A percentile compares a stretch with the other conserved stretches of the same genome.
Conservation (phyloP, 2,888 invertebrate genomes). For the Polymixis lichenea region DNA sequence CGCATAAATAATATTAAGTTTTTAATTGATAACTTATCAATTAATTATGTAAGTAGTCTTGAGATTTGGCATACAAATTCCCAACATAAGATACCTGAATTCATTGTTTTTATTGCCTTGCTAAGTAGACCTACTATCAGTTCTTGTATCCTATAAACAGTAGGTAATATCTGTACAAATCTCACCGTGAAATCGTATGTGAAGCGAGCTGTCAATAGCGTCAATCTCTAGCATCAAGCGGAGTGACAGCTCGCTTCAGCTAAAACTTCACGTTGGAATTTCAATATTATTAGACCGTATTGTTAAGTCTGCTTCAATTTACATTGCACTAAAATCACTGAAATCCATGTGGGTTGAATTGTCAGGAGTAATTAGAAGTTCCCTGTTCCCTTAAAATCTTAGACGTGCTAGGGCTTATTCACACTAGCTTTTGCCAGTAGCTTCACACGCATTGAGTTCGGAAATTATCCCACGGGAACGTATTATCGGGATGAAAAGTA, state of each 20-base stretch:
- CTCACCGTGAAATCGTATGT: too few relatives aligned
- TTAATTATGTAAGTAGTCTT: not conserved
- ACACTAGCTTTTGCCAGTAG: not conserved
- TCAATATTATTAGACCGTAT: too few relatives aligned
- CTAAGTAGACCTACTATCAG: not conserved
- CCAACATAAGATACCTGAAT: not conserved
- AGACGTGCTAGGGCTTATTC: not conserved
- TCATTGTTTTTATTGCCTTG: not conserved
- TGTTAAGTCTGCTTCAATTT: not conserved
- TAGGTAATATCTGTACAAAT: not conserved
- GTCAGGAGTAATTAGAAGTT: not conserved
- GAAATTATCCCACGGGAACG: too few relatives aligned
- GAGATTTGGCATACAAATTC: not conserved
- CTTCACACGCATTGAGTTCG: too few relatives aligned
- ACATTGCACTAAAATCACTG: not conserved
- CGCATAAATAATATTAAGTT: not conserved
- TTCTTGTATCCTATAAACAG: not conserved
- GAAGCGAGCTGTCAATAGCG: too few relatives aligned
- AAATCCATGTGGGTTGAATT: not conserved
- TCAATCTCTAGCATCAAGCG: too few relatives aligned
- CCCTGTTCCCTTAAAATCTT: not conserved
- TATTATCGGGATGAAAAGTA: too few relatives aligned
- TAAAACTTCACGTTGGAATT: too few relatives aligned
- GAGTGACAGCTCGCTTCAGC: too few relatives aligned
- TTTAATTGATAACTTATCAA: conserved; percentile 12